These are phyloP conservation scores for Anoplius nigerrimus DNA, from an alignment of 2,888 invertebrate genomes.

Conservation along the genomic window DNA sequence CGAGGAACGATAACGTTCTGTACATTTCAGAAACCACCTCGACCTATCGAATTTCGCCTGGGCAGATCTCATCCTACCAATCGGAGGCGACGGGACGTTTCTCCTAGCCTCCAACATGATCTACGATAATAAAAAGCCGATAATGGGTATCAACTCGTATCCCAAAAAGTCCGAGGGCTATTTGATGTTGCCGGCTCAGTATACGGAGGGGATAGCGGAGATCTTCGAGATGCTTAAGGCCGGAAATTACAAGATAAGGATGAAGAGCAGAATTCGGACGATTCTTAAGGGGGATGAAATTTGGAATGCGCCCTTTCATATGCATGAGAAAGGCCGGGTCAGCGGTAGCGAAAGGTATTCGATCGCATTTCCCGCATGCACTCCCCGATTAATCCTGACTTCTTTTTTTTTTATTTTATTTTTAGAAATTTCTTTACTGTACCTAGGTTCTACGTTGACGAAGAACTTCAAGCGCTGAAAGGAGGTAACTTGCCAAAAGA, in stretches of 20 bases:
- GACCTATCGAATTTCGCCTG: slow-evolving; percentile 85
- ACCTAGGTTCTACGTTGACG: too few species aligned
- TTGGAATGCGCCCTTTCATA: slow-evolving; percentile 81
- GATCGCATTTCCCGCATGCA: not conserved
- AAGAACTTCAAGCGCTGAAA: too few species aligned
- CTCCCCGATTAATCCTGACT: not conserved
- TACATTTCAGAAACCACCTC: slow-evolving; percentile 77
- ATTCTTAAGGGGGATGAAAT: slow-evolving; percentile 84
- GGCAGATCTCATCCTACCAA: slow-evolving; percentile 92
- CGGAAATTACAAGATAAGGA: slow-evolving; percentile 90
- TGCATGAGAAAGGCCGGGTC: slow-evolving; percentile 80
- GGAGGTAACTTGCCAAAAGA: slow-evolving; percentile 45
- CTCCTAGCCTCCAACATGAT: slow-evolving; percentile 93
- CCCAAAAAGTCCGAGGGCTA: slow-evolving; percentile 95
- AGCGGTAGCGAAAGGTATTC: slow-evolving; percentile 45
- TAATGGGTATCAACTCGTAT: slow-evolving; percentile 98
- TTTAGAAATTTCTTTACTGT: slow-evolving; percentile 21
- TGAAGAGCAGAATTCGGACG: slow-evolving; percentile 92
- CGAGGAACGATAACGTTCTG: not conserved
- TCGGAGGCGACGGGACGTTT: slow-evolving; percentile 98
- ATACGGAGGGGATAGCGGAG: slow-evolving; percentile 86
- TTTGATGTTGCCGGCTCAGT: slow-evolving; percentile 91
- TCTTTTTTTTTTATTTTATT: not conserved
- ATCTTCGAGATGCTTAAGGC: slow-evolving; percentile 86
- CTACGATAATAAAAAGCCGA: slow-evolving; percentile 86